Evolutionary conservation across 2,888 invertebrate species (phyloP).

Genomic region (Zootermopsis nevadensis): DNA sequence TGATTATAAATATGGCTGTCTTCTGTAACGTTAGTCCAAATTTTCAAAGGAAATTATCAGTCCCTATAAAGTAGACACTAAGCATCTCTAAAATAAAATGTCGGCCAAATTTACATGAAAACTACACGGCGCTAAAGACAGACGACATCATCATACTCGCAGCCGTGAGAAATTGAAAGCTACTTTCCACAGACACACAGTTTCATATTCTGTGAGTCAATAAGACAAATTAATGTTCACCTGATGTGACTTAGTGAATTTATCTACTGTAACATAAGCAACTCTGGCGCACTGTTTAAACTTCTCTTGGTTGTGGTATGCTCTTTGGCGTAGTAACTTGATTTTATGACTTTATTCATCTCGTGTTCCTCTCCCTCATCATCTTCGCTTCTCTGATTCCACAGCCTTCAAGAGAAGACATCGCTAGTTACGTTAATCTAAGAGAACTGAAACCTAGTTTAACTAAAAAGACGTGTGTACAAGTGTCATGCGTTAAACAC

Average conservation of each 20-base stretch:
- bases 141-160: no score
- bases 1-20: no score
- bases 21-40: no score
- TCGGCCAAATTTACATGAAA: no score
- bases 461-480: neutral
- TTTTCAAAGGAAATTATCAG: no score
- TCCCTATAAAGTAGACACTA: no score
- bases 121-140: no score
- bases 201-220: neutral
- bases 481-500: neutral
- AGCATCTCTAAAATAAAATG: no score
- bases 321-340: neutral
- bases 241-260: neutral
- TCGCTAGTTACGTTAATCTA: neutral
- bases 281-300: neutral
- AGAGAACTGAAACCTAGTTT: neutral
- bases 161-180: no score
- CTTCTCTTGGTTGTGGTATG: neutral
- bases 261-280: neutral
- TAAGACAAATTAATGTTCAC: neutral
- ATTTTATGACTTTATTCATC: slow-evolving; percentile 6
- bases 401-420: neutral
- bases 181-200: neutral
- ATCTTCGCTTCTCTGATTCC: neutral
- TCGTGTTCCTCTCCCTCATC: neutral